phyloP scores from a whole-genome alignment of 2,113 vertebrate genomes.

The Thymallus thymallus region DNA sequence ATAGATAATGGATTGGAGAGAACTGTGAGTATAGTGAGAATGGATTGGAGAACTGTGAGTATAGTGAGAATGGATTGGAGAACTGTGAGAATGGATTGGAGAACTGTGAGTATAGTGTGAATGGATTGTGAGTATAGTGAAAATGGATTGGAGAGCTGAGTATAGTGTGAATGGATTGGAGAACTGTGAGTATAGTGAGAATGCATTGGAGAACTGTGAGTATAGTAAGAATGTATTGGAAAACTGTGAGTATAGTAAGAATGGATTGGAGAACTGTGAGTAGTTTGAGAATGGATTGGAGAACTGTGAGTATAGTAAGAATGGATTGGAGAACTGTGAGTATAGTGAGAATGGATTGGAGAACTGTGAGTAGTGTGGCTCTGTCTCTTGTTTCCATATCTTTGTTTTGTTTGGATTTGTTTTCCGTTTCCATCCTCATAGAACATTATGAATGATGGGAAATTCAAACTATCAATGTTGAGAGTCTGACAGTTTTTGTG shows the following conservation, averaged over 20 bases:
- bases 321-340: conserved; percentile 73
- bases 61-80: too few species aligned
- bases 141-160: too few species aligned
- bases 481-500: not conserved
- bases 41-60: too few species aligned
- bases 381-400: conserved; percentile 11
- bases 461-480: too few species aligned
- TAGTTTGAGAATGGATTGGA: conserved; percentile 72
- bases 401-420: not conserved
- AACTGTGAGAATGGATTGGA: too few species aligned
- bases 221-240: conserved; percentile 72
- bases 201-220: conserved; percentile 73
- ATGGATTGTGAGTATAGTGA: too few species aligned
- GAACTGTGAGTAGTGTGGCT: conserved; percentile 54
- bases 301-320: conserved; percentile 67
- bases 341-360: conserved; percentile 72
- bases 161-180: conserved; percentile 75
- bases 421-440: not conserved
- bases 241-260: conserved; percentile 67
- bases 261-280: conserved; percentile 73
- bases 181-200: conserved; percentile 68
- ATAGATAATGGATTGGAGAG: conserved; percentile 70
- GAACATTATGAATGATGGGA: not conserved
- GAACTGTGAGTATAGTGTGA: too few species aligned
- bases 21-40: conserved; percentile 70